These are phyloP conservation scores for Aporophyla nigra DNA, from an alignment of 2,888 invertebrate genomes.

Conservation along the genomic window DNA sequence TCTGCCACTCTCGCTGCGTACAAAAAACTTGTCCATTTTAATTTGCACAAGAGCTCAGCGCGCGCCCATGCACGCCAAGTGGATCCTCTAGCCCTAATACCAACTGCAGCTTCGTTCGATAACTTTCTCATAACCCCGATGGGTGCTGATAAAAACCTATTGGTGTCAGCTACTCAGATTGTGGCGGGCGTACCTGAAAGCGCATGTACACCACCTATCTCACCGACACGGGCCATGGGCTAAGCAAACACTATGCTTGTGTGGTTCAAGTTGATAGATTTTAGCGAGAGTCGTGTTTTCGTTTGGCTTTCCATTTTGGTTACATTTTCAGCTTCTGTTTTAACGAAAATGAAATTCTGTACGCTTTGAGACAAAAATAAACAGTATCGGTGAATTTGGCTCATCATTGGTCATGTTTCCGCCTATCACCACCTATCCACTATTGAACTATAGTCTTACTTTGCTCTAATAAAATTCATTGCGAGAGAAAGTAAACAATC, in stretches of 20 bases:
- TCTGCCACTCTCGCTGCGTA: background rate
- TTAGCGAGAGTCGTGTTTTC: constrained; percentile 37
- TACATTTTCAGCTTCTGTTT: background rate
- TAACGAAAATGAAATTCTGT: background rate
- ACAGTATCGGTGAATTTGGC: background rate
- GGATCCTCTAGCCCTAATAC: constrained; percentile 62
- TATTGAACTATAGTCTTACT: background rate
- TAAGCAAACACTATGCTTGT: constrained; percentile 83
- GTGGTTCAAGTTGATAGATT: constrained; percentile 68
- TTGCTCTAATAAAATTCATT: background rate
- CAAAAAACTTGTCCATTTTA: constrained; percentile 14
- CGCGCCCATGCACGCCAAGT: constrained; percentile 26
- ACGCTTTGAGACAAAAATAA: background rate
- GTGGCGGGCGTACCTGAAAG: constrained; percentile 87
- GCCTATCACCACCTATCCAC: too few relatives aligned
- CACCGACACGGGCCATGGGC: constrained; percentile 86
- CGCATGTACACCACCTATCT: constrained; percentile 90
- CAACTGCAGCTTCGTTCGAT: constrained; percentile 74
- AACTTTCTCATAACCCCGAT: constrained; percentile 89
- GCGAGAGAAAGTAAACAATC: background rate
- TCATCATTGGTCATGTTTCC: background rate
- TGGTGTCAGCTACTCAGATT: constrained; percentile 88
- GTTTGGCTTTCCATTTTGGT: background rate
- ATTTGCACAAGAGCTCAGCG: constrained; percentile 15
- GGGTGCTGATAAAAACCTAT: constrained; percentile 89